A percentile compares a stretch with the other conserved stretches of the same genome.
Conservation (phyloP, 2,888 invertebrate species). For the Trypoxylon attenuatum region DNA sequence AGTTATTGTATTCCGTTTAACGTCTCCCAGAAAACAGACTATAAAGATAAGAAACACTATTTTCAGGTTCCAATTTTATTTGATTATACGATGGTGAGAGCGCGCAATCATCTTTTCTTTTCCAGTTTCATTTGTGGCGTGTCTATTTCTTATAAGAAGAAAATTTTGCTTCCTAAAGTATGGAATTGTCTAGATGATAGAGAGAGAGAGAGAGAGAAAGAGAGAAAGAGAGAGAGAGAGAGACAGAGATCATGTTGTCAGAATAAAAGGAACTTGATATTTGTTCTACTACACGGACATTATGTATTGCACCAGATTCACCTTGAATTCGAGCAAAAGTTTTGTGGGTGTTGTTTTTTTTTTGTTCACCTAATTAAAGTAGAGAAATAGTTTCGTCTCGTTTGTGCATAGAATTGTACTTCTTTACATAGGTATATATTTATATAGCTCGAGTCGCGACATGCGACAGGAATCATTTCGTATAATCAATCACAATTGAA, state of each 20-base stretch:
- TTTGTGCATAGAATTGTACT: constrained; percentile 53
- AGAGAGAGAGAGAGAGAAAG: no score
- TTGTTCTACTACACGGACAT: not conserved
- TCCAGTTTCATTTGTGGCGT: no score
- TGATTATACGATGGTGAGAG: no score
- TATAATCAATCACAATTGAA: constrained; percentile 33
- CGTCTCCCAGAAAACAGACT: no score
- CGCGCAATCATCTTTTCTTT: no score
- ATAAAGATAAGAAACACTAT: no score
- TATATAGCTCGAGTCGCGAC: constrained; percentile 26
- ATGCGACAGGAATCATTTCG: constrained; percentile 3
- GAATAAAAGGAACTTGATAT: not conserved
- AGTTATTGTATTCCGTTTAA: no score
- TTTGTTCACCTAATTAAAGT: constrained; percentile 52
- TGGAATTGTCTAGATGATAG: no score
- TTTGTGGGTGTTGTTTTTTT: not conserved
- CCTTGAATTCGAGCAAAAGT: not conserved
- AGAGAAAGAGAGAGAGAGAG: not conserved
- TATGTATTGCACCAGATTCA: not conserved
- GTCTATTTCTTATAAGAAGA: no score
- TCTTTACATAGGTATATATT: constrained; percentile 51
- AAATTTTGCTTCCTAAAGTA: no score
- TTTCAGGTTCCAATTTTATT: no score
- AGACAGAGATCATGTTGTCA: not conserved
- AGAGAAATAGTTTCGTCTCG: constrained; percentile 63